Evolutionary conservation across 37 sponge, comb jelly and placozoan genomes (phyloP), one percentile per base, ranked within the genome.

Genomic region (Ephydatia muelleri): DNA sequence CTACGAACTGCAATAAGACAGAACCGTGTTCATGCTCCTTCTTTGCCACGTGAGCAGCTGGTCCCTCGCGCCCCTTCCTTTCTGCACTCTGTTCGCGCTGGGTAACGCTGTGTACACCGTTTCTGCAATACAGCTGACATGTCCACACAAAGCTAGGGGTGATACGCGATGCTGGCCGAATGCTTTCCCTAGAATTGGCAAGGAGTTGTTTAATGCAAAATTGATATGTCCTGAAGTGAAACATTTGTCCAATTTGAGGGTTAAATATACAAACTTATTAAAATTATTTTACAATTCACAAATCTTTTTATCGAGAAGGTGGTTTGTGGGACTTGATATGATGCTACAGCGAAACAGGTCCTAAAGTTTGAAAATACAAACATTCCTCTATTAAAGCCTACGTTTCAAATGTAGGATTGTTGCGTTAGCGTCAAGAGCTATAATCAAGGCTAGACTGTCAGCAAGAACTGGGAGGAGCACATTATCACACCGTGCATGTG

Each of bases 1-100:
- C 29, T n/a, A 87, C 75, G 2, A 89, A 37, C 75, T 87, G 68
- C 65, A 78, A 75, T 74, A 91, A 32, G 31, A 91, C 84, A 40
- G 92, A 91, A 3, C 90, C 86, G 70, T 84, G 80, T 30, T 81
- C 82, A 1, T 82, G 47, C 3, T 69, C 32, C 27, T 34, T 37
- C 27, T 69, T 65, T 65, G 70, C 12, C 57, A 57, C 57, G 57
- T 57, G 14, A 57, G 57, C 57, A 57, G 19, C 19, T 57, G 57
- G 16, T 5, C 57, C 57, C 19, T 11, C 57, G 57, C 19, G 57
- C 57, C 12, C 19, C 16, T 57, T 57, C 16, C 57, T 57, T 57
- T 57, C 57, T 1, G 57, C 16, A 21, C 19, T 57, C 57, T 57
- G 57, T 21, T 16, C 6, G 6, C 43, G 43, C 43, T 43, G 43